Evolutionary conservation across 2,888 invertebrate species (phyloP).

Genomic region (Esperia sulphurella): DNA sequence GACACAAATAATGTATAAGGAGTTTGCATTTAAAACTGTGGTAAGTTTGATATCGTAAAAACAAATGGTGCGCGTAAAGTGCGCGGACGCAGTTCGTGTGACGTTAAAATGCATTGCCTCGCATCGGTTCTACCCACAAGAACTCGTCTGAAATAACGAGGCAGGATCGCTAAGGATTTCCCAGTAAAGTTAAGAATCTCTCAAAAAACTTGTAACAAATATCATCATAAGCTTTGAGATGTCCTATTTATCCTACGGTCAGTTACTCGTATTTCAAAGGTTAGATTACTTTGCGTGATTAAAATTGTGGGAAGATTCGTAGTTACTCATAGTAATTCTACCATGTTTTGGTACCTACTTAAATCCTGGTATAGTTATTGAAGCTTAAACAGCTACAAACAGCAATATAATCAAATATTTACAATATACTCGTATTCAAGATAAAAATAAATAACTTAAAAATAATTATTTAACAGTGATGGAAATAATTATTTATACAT

Average conservation of each 20-base stretch:
- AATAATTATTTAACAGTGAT: neutral
- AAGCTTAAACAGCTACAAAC: no score
- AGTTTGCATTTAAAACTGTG: neutral
- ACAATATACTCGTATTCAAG: no score
- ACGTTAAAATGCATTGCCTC: slow-evolving; percentile 31
- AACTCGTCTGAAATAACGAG: slow-evolving; percentile 39
- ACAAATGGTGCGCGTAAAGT: slow-evolving; percentile 40
- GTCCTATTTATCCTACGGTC: slow-evolving; percentile 4
- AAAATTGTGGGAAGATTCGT: neutral
- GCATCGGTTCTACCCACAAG: slow-evolving; percentile 11
- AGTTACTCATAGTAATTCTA: no score
- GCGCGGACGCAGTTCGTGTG: slow-evolving; percentile 36
- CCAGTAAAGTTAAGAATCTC: slow-evolving; percentile 38
- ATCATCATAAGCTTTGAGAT: slow-evolving; percentile 6
- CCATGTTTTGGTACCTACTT: no score
- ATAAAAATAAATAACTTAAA: no score
- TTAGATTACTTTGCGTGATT: neutral
- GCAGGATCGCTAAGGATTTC: slow-evolving; percentile 26
- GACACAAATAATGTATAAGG: neutral
- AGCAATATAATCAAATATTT: no score
- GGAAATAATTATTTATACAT: no score
- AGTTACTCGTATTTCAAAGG: neutral
- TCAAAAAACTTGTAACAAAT: slow-evolving; percentile 24
- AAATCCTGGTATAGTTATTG: no score
- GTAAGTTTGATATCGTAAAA: slow-evolving; percentile 24